phyloP scores from a whole-genome alignment of 2,888 invertebrate genomes.

The Epirrita christyi region DNA sequence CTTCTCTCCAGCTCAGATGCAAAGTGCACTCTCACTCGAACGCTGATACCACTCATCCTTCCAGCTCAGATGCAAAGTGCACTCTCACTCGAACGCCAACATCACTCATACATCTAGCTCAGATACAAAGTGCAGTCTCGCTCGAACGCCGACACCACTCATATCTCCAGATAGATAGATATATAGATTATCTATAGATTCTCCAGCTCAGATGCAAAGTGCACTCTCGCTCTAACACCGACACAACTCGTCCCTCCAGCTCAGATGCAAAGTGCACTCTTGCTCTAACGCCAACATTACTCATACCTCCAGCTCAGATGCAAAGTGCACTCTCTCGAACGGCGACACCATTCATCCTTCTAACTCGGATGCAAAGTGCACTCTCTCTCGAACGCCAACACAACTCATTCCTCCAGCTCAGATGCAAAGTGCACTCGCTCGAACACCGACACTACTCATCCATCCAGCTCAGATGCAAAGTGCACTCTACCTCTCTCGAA shows the following conservation, averaged over 20 bases:
- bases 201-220: not conserved
- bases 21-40: not conserved
- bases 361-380: not conserved
- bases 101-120: not conserved
- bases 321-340: not conserved
- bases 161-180: no score
- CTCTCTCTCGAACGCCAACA: slow-evolving; percentile 2
- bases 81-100: slow-evolving; percentile 1
- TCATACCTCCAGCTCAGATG: not conserved
- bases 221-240: not conserved
- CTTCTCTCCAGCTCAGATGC: not conserved
- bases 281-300: slow-evolving; percentile 7
- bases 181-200: no score
- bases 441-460: slow-evolving; percentile 6
- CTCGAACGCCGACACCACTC: no score
- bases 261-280: not conserved
- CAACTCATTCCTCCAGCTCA: not conserved
- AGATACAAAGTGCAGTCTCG: not conserved
- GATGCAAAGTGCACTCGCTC: not conserved
- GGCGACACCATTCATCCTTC: slow-evolving; percentile 5
- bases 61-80: not conserved
- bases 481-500: not conserved
- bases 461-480: not conserved
- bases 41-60: slow-evolving; percentile 5
- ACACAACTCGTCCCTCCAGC: slow-evolving; percentile 4